A percentile compares a stretch with the other conserved stretches of the same genome.
Evolutionary conservation across 2,888 invertebrate species (phyloP).

Genomic region (Hanleya hanleyi): DNA sequence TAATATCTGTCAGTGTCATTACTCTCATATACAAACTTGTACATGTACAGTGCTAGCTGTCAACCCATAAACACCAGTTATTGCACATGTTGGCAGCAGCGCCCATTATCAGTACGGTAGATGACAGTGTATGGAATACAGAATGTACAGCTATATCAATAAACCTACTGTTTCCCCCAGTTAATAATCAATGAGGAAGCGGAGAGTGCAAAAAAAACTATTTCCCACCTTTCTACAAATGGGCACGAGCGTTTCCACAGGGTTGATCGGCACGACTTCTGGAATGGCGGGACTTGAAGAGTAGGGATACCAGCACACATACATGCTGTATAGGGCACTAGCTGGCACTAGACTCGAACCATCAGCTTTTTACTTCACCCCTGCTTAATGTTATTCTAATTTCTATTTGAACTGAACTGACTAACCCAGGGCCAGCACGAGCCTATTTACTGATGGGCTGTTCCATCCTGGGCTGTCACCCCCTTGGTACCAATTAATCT

Average conservation of each 20-base stretch:
- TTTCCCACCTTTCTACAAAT: neutral
- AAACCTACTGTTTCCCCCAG: too few relatives aligned
- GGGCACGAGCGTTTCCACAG: slow-evolving; percentile 1
- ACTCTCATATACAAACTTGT: too few relatives aligned
- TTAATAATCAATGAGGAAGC: too few relatives aligned
- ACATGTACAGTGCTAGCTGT: too few relatives aligned
- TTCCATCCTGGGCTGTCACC: slow-evolving; percentile 33
- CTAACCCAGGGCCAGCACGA: neutral
- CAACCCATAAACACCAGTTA: too few relatives aligned
- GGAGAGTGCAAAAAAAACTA: too few relatives aligned
- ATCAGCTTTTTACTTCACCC: slow-evolving; percentile 9
- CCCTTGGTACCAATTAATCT: slow-evolving; percentile 34
- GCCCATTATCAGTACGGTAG: too few relatives aligned
- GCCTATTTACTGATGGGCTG: slow-evolving; percentile 27
- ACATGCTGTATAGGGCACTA: neutral
- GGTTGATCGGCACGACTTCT: slow-evolving; percentile 1
- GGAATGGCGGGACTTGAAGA: neutral
- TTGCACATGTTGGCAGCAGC: too few relatives aligned
- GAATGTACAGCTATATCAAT: too few relatives aligned
- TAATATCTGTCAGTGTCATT: too few relatives aligned
- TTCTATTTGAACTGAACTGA: slow-evolving; percentile 9
- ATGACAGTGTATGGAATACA: too few relatives aligned
- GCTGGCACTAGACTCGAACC: neutral
- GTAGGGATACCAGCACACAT: slow-evolving; percentile 8
- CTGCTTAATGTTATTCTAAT: slow-evolving; percentile 1